Conservation (phyloP, 2,888 invertebrate genomes). For the Ceramica pisi region DNA sequence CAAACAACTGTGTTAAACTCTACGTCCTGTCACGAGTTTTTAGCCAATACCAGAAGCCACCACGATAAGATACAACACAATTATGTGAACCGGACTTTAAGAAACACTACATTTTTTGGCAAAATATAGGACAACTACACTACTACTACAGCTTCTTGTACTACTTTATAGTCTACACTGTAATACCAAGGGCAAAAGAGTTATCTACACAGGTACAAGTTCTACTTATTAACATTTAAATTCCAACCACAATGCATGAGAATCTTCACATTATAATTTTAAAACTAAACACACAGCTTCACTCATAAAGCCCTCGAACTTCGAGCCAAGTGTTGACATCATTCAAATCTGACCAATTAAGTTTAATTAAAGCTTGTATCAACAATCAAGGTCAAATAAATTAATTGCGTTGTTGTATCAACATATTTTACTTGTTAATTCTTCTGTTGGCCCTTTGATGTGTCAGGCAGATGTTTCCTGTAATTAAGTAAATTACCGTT, state of each 20-base stretch:
- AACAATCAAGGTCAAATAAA: slow-evolving; percentile 47
- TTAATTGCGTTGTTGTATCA: slow-evolving; percentile 25
- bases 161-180: not conserved
- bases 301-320: not conserved
- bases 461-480: not conserved
- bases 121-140: not conserved
- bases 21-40: too few species aligned
- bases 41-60: too few species aligned
- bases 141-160: too few species aligned
- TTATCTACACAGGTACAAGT: too few species aligned
- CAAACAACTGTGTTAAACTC: too few species aligned
- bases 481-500: not conserved
- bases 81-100: accelerated
- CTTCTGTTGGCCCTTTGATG: slow-evolving; percentile 9
- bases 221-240: not conserved
- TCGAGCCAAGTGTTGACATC: slow-evolving; percentile 32
- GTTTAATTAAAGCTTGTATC: slow-evolving; percentile 27
- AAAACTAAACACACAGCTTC: not conserved
- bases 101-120: not conserved
- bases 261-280: not conserved
- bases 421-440: slow-evolving; percentile 11
- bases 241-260: not conserved
- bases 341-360: slow-evolving; percentile 50
- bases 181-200: not conserved
- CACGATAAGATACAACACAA: too few species aligned